phyloP scores from a whole-genome alignment of 2,797 vertebrate genomes.

The Xerus rutilus region DNA sequence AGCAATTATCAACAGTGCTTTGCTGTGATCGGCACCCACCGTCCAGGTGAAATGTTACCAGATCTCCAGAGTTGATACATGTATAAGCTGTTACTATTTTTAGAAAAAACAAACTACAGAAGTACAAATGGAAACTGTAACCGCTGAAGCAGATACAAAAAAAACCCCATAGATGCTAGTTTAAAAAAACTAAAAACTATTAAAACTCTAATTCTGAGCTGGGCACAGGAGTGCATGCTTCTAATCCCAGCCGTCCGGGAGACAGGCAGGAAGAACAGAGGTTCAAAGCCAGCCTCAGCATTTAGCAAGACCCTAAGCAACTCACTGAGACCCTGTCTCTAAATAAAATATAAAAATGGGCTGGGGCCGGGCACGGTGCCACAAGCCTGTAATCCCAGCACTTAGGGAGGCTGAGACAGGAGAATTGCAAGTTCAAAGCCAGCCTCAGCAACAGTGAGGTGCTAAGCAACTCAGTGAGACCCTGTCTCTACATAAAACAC shows the following conservation, averaged over 20 bases:
- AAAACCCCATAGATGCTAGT: background rate
- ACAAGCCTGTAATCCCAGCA: no score
- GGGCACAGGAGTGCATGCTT: accelerated
- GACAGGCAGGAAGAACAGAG: no score
- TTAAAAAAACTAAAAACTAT: background rate
- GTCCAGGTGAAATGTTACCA: background rate
- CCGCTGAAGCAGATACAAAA: background rate
- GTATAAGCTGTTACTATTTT: background rate
- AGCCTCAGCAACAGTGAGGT: no score
- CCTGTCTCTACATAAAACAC: no score
- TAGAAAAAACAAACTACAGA: background rate
- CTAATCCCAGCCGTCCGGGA: no score
- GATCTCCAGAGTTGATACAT: background rate
- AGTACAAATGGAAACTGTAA: background rate
- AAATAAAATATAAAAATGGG: background rate
- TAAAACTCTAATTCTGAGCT: background rate
- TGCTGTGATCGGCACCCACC: no score
- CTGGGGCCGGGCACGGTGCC: background rate
- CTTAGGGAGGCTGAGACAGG: no score
- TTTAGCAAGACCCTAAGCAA: no score
- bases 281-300: no score
- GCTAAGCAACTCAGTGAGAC: no score
- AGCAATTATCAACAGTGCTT: background rate
- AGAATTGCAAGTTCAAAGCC: no score
- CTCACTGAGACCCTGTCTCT: no score